Conservation (phyloP, 2,113 vertebrate genomes). For the Chitala chitala region DNA sequence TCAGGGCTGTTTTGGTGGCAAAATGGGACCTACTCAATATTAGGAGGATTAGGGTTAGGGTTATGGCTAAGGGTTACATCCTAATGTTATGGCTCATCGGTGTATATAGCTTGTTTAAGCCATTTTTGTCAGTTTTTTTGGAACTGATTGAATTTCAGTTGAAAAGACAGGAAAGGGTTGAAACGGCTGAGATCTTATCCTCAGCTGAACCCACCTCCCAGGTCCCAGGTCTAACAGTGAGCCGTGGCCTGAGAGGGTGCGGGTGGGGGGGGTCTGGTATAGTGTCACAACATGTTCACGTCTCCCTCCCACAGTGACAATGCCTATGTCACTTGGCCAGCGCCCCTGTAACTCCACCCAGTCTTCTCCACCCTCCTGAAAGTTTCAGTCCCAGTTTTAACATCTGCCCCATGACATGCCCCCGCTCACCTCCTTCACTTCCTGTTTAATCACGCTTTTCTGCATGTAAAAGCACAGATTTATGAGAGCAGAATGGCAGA, state of each 20-base stretch:
- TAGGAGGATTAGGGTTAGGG: no score
- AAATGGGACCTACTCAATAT: no score
- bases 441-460: no score
- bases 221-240: slow-evolving; percentile 1
- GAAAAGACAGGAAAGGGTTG: no score
- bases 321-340: neutral
- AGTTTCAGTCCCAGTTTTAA: slow-evolving; percentile 27
- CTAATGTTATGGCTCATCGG: no score
- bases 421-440: slow-evolving; percentile 26
- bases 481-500: slow-evolving; percentile 33
- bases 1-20: no score
- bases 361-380: neutral
- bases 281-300: neutral
- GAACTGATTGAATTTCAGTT: no score
- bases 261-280: neutral
- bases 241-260: neutral
- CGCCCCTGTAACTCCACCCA: neutral
- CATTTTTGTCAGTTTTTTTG: no score
- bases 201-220: neutral
- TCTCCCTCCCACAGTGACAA: neutral
- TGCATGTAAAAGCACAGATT: neutral
- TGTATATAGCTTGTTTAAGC: no score
- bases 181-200: neutral
- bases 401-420: slow-evolving; percentile 40
- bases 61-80: no score